Base-by-base conservation (phyloP, 1,140 invertebrate species). In the Monomorium pharaonis region DNA sequence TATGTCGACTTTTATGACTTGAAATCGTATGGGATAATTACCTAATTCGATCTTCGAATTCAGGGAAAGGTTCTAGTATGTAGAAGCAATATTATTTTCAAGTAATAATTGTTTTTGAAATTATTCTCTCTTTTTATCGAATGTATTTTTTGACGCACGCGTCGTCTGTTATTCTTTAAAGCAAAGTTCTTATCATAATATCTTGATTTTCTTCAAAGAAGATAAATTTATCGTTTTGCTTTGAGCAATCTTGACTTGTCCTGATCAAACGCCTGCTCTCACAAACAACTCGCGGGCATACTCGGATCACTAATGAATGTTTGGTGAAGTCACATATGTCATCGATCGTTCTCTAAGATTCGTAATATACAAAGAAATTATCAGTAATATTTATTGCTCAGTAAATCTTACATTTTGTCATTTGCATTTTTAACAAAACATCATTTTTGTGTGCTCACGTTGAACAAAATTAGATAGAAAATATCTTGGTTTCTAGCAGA, bases 301-400 rank as follows among this genome's bases (percentile, higher is more conserved):
- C n/a, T 65, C 44, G 44, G 33, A 18, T 80, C 60, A 67, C 62
- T 80, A 67, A 80, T 80, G 63, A 80, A 51, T 67, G 77, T 80
- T 80, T 80, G 44, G 9, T 27, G 21, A 67, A 67, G 30, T 80
- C 44, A 37, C 12, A 33, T 42, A 42, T 47, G 60, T 37, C 58
- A 63, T 65, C 44, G 60, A 49, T 9, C 30, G 24, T 10, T 77
- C 24, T 30, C 42, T 18, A 18, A 67, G 37, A 60, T 44, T 44
- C 2, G 21, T 24, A 14, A 67, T 42, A 30, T 6, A 33, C 56
- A 14, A 33, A 44, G 44, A n/a, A 44, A 27, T 3, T 9, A 33
- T 44, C 24, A 18, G 42, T 37, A 6, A 60, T 4, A 10, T 58
- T 58, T n/a, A 21, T 44, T 21, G 51, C 3, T 33, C 7, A 14